Conservation (phyloP, 2,113 vertebrate genomes). For the Suncus etruscus region DNA sequence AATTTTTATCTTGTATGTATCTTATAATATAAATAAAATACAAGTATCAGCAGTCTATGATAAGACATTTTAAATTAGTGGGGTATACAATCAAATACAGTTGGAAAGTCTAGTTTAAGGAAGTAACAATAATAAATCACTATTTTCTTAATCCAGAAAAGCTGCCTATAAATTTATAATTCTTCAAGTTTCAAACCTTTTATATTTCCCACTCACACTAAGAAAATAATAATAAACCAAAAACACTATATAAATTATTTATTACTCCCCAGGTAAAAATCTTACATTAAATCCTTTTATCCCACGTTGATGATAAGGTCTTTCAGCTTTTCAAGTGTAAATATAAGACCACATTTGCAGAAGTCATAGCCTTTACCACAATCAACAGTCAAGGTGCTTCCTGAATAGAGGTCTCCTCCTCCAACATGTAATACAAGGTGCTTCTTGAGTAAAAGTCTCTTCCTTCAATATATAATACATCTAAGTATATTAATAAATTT, state of each 20-base stretch:
- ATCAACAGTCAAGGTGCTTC: not conserved
- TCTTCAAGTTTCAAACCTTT: not conserved
- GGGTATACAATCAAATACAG: not conserved
- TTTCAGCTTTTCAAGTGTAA: not conserved
- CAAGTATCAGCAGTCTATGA: not conserved
- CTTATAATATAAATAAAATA: not conserved
- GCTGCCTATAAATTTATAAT: not conserved
- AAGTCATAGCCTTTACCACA: not conserved
- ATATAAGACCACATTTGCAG: not conserved
- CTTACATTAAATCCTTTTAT: slow-evolving; percentile 2
- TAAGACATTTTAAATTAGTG: slow-evolving; percentile 30
- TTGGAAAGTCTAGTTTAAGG: slow-evolving; percentile 27
- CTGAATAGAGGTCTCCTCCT: not conserved
- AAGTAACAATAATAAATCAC: not conserved
- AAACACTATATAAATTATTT: not conserved
- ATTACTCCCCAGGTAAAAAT: not conserved
- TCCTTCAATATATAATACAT: not conserved
- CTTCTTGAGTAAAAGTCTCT: not conserved
- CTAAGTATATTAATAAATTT: not conserved
- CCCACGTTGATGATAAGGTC: not conserved
- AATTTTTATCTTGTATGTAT: not conserved
- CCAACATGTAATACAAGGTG: too few relatives aligned
- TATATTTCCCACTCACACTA: not conserved
- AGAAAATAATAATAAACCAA: not conserved
- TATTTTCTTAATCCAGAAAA: not conserved